Evolutionary conservation across 2,888 invertebrate species (phyloP).

Genomic region (Smittia aterrima): DNA sequence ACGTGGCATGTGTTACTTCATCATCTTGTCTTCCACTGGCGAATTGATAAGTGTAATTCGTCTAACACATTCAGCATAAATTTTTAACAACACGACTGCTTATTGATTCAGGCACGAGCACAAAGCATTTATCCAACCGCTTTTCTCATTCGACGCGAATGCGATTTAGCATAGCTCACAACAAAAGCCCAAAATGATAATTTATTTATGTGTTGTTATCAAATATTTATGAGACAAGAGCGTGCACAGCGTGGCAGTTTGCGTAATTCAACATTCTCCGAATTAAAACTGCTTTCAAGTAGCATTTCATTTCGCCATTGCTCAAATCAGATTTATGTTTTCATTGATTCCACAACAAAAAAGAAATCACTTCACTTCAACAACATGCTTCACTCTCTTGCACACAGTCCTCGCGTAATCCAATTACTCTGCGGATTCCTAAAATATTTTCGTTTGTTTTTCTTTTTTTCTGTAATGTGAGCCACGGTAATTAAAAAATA

Average conservation of each 20-base stretch:
- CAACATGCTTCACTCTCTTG: no score
- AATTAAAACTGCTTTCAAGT: neutral
- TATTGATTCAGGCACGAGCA: neutral
- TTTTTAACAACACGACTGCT: neutral
- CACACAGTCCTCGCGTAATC: no score
- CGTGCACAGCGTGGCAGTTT: neutral
- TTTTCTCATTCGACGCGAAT: neutral
- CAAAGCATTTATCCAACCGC: neutral
- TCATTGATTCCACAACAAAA: no score
- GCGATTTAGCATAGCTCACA: neutral
- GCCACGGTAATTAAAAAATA: no score
- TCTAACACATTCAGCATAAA: neutral
- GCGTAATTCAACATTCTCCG: neutral
- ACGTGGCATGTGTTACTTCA: neutral
- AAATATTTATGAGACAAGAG: slow-evolving; percentile 30
- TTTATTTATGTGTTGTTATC: slow-evolving; percentile 18
- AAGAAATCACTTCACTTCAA: no score
- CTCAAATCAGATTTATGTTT: no score
- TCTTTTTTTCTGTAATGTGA: no score
- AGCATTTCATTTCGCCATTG: no score
- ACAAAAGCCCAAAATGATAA: neutral
- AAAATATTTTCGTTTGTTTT: no score
- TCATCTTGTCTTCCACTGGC: neutral
- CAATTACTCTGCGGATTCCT: no score
- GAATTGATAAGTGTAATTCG: neutral